These are phyloP conservation scores for Hyposoter dolosus DNA, from an alignment of 2,888 invertebrate species.

Conservation along the genomic window DNA sequence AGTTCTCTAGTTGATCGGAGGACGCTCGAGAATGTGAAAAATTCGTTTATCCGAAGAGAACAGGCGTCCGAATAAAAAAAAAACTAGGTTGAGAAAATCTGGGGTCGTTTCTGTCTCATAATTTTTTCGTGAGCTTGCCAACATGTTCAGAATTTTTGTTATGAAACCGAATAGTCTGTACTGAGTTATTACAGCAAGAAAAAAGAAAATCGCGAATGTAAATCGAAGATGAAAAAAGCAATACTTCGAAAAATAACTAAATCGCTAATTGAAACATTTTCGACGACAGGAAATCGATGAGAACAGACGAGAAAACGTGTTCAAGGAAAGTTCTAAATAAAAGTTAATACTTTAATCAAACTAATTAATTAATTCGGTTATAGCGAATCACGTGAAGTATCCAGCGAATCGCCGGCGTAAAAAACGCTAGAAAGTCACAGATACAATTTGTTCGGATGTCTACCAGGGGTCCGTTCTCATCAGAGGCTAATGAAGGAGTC, in stretches of 20 bases:
- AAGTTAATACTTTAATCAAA: neutral
- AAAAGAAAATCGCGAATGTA: neutral
- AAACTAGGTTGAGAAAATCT: slow-evolving; percentile 19
- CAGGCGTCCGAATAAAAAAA: slow-evolving; percentile 3
- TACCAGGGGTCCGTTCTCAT: neutral
- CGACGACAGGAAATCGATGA: neutral
- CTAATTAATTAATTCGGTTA: slow-evolving; percentile 4
- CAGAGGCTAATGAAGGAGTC: slow-evolving; percentile 25
- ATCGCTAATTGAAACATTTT: neutral
- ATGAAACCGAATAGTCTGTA: neutral
- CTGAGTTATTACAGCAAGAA: neutral
- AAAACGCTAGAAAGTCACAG: slow-evolving; percentile 7
- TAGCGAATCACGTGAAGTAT: neutral
- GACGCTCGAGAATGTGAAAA: slow-evolving; percentile 39
- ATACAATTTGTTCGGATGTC: neutral
- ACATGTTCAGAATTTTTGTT: neutral
- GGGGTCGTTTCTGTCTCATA: slow-evolving; percentile 18
- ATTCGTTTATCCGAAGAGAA: slow-evolving; percentile 17
- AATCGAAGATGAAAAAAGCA: neutral
- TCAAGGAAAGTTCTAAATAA: neutral
- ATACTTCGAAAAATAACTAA: neutral
- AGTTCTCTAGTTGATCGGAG: slow-evolving; percentile 21
- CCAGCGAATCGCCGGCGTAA: neutral
- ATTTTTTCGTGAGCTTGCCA: slow-evolving; percentile 33
- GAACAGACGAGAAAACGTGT: neutral